Evolutionary conservation across 2,113 vertebrate species (phyloP), one percentile per base, ranked within the genome.

Genomic region (Tichodroma muraria): DNA sequence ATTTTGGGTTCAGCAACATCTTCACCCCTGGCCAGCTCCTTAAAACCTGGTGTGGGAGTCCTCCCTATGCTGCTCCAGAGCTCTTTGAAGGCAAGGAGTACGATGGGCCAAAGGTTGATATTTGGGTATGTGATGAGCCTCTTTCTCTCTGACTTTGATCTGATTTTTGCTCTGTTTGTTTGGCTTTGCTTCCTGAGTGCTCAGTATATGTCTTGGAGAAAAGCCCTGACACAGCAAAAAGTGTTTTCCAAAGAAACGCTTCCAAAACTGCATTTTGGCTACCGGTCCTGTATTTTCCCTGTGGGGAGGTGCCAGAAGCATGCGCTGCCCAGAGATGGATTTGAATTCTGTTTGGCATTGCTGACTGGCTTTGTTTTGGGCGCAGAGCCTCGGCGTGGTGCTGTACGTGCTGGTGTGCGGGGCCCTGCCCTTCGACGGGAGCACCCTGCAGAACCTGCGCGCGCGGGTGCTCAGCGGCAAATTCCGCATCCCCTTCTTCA

Each of bases 71-170:
- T 1, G 99, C 99, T 4, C 99, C 99, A 0, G 99, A 99, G 38
- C 98, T 99, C 72, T 99, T 99, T 35, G 99, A 99, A 93, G 99
- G 99, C 23, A 99, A 99, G 91, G 99, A 99, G 45, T 99, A 99
- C 4, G 99, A 99, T 8, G 99, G 99, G 37, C 99, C 99, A 7
- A 99, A 99, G 97, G 99, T 99, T 75, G 99, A 99, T 97, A 99
- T 99, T 93, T 99, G 99, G 99, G 99, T 99, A 97, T 82, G 98
- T 1, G 3, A 30, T 8, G 7, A 69, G 11, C 54, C 45, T 70
- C 38, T 5, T 24, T 9, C 30, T 69, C 19, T 52, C 38, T 18
- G 19, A 5, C 14, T 44, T 21, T 6, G 21, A 15, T 68, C 28
- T 60, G 9, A 3, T 16, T 70, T 54, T 60, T 30, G 13, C 60